Evolutionary conservation across 53 echinoderm and acorn worm genomes (phyloP).

Genomic region (Crossaster papposus): DNA sequence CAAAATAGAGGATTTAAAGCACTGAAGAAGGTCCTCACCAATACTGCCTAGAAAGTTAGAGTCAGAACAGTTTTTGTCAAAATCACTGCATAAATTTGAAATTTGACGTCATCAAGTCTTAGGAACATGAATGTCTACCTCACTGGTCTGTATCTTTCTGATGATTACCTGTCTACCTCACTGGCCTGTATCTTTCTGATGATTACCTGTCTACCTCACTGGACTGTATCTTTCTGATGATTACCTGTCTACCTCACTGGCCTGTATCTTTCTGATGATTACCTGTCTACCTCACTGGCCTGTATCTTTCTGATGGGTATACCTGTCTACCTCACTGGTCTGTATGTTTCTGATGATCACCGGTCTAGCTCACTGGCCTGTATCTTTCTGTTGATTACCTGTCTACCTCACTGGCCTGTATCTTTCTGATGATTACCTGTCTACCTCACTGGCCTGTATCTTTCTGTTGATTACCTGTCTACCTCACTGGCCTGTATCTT

Average conservation of each 20-base stretch:
- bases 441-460: too few relatives aligned
- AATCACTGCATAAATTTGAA: too few relatives aligned
- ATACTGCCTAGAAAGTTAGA: too few relatives aligned
- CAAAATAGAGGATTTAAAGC: too few relatives aligned
- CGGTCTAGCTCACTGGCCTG: slow-evolving; percentile 48
- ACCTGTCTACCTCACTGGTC: slow-evolving; percentile 68
- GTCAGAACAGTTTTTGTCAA: too few relatives aligned
- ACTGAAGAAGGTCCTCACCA: too few relatives aligned
- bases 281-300: slow-evolving; percentile 69
- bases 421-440: slow-evolving; percentile 67
- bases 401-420: background rate
- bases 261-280: background rate
- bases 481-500: background rate
- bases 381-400: slow-evolving; percentile 60
- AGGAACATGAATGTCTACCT: too few relatives aligned
- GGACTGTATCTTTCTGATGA: background rate
- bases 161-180: slow-evolving; percentile 73
- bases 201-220: slow-evolving; percentile 73
- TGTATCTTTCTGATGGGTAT: background rate
- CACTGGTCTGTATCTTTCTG: background rate
- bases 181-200: background rate
- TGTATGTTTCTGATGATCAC: slow-evolving; percentile 28
- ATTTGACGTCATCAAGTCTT: too few relatives aligned
- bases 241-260: slow-evolving; percentile 73
- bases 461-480: slow-evolving; percentile 71